Evolutionary conservation across 1,140 invertebrate genomes (phyloP).

Genomic region (Eupristina koningsbergeri): DNA sequence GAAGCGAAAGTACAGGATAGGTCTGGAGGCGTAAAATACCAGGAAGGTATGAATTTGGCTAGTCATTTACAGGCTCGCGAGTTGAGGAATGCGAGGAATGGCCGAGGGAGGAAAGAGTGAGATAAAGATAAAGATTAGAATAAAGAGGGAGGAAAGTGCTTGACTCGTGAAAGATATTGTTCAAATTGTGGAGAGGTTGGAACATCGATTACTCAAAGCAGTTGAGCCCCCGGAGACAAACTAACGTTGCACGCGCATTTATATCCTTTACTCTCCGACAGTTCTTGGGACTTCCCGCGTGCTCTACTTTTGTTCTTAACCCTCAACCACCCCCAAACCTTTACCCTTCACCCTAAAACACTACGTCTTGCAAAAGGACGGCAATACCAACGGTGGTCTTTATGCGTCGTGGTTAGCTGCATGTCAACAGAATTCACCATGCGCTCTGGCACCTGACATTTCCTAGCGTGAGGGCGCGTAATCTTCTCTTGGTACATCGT

Average conservation of each 20-base stretch:
- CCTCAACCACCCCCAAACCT: not conserved
- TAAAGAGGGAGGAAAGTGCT: not conserved
- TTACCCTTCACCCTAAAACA: not conserved
- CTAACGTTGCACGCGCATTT: conserved; percentile 41
- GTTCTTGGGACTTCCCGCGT: conserved; percentile 33
- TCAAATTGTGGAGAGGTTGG: conserved; percentile 64
- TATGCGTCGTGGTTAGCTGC: conserved; percentile 20
- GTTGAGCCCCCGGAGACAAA: conserved; percentile 62
- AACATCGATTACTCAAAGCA: conserved; percentile 63
- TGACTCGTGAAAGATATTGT: conserved; percentile 60
- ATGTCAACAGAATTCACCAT: conserved; percentile 32
- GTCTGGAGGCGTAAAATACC: conserved; percentile 60
- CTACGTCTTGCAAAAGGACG: not conserved
- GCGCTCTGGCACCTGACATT: conserved; percentile 20
- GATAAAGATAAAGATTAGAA: not conserved
- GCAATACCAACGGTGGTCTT: not conserved
- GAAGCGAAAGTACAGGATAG: not conserved
- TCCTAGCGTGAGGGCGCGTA: not conserved
- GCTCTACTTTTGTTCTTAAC: not conserved
- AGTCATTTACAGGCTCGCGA: not conserved
- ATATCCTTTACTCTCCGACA: conserved; percentile 50
- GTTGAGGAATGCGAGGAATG: conserved; percentile 25
- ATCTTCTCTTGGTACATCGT: conserved; percentile 5
- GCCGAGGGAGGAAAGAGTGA: conserved; percentile 55
- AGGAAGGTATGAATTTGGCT: conserved; percentile 66